Base-by-base conservation (phyloP, 23 tunicate genomes). In the Styela clava region DNA sequence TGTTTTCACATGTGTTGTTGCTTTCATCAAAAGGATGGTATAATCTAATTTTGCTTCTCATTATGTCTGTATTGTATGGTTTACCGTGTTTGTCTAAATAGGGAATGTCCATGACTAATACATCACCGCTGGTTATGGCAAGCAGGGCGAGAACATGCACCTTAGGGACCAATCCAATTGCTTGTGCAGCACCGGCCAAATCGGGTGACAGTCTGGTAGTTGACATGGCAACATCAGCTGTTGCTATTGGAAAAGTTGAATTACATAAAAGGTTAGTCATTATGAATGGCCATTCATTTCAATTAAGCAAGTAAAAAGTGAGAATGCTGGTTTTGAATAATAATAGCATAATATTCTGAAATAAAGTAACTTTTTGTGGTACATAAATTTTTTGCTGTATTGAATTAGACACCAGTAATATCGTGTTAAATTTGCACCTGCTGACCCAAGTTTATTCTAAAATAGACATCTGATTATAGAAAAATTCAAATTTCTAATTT, bases 191-290 rank as follows among this genome's bases (percentile, higher is more conserved):
- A 35, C 95, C 98, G 1, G 88, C 85, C 2, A 25, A 78, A 61
- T 79, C 78, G 16, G 79, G 29, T 69, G 95, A 95, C 56, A 74
- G 44, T 29, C 90, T 95, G 64, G 92, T 52, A 26, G 88, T 95
- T 61, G 99, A 95, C 64, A 95, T 95, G 99, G 99, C 99, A 51
- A 95, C 99, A 24, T 82, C 99, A 2, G 82, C 99, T 64, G 99
- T 88, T 31, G 99, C 99, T 61, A 29, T 95, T 73, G 99, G 99
- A 33, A 95, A 95, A 89, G 70, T 95, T 61, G 99, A 95, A 78
- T 69, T 95, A 44, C 85, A 95, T 31, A 82, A 90, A 62, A 91
- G 99, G 90, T 90, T 64, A 85, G 98, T 34, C 30, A 24, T 29
- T 24, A n/a, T n/a, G n/a, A n/a, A n/a, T n/a, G n/a, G n/a, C n/a